Evolutionary conservation across 2,797 vertebrate species (phyloP), one percentile per base, ranked within the genome.

Genomic region (Echiichthys vipera): DNA sequence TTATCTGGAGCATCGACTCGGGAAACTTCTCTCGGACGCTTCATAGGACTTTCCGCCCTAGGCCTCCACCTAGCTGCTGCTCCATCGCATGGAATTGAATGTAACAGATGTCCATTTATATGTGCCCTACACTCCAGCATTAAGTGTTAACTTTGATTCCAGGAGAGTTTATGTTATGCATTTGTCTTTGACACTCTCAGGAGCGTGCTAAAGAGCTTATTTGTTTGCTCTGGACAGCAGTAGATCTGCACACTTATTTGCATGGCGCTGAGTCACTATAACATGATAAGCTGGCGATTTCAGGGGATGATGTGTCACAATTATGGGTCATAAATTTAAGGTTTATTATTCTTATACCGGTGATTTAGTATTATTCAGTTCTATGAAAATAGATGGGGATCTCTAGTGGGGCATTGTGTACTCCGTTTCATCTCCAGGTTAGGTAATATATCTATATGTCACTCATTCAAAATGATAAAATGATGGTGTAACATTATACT

Each of bases 241-340:
- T 40, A 72, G 65, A 80, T 78, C 71, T 71, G 29, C 55, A 47
- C 17, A n/a, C 42, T 56, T 73, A 85, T 85, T 85, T 87, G 37
- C 47, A 80, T 64, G 67, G 37, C 32, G 72, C 68, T 50, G 47
- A 77, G 67, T 87, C 64, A 71, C 59, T 50, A 65, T 34, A 36
- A 56, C 22, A 55, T 29, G 56, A 84, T 84, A 62, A 84, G 49
- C 5, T 3, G 42, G 50, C 39, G 56, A 74, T 80, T 67, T 65
- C 45, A 71, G 58, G 13, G 18, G 0, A 65, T 66, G 54, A 43
- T 6, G 39, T 65, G 25, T 76, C 57, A 49, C 25, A 75, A 64
- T 66, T 51, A 58, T 15, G 20, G 5, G 10, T 68, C 32, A 47
- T 54, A 40, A 37, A 36, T 45, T 51, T 2, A 58, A 45, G 5